Evolutionary conservation across 2,797 vertebrate genomes (phyloP).

Genomic region (Huso huso): DNA sequence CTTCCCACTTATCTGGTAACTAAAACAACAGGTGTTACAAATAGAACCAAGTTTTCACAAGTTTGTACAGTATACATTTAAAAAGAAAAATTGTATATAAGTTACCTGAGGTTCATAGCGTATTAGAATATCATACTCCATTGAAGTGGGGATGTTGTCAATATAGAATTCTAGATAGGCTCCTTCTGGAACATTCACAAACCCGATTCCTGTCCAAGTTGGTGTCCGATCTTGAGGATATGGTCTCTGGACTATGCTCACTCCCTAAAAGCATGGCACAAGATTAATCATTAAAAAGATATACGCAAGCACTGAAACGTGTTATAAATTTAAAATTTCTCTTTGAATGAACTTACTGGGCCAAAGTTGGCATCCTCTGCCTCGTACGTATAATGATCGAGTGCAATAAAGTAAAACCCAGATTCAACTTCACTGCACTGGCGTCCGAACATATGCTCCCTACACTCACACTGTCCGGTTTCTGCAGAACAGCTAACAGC

Average conservation of each 20-base stretch:
- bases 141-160: slow-evolving; percentile 85
- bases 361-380: slow-evolving; percentile 82
- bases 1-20: slow-evolving; percentile 94
- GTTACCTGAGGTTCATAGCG: slow-evolving; percentile 93
- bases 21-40: slow-evolving; percentile 31
- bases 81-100: too few species aligned
- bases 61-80: too few species aligned
- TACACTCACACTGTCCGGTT: slow-evolving; percentile 81
- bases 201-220: slow-evolving; percentile 89
- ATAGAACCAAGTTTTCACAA: too few species aligned
- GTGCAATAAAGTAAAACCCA: slow-evolving; percentile 85
- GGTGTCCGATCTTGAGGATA: slow-evolving; percentile 74
- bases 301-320: slow-evolving; percentile 28
- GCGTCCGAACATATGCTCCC: slow-evolving; percentile 82
- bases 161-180: slow-evolving; percentile 84
- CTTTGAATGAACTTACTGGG: slow-evolving; percentile 67
- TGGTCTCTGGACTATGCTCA: slow-evolving; percentile 69
- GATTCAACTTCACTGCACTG: slow-evolving; percentile 87
- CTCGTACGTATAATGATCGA: slow-evolving; percentile 95
- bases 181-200: slow-evolving; percentile 86
- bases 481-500: slow-evolving; percentile 73
- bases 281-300: not conserved
- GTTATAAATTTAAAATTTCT: not conserved
- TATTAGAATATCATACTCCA: slow-evolving; percentile 90
- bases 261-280: slow-evolving; percentile 55